Base-by-base conservation (phyloP, 37 sponge, comb jelly and placozoan genomes). In the Haliclona indistincta region DNA sequence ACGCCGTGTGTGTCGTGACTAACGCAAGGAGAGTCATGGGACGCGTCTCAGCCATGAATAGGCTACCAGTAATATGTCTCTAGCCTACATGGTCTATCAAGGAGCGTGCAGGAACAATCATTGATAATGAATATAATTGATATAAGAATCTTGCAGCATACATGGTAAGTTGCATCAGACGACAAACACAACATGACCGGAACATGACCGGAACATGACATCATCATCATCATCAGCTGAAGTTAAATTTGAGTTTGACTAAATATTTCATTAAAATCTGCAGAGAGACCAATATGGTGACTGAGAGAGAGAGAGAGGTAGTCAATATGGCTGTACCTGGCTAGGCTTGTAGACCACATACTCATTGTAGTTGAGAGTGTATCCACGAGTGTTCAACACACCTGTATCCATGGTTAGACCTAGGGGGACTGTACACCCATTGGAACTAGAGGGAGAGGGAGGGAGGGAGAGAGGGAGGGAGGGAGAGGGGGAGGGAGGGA, bases 341-440 rank as follows among this genome's bases (percentile, higher is more conserved):
- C 61, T 66, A 30, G 80, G 68, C 49, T 86, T 63, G 52, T 92
- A 93, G 53, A 88, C 86, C 10, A 88, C 76, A 55, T 68, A 93
- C 55, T 93, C 97, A 77, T 97, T 97, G 81, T 97, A 97, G 30
- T 94, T 91, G 41, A 97, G 90, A 1, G 93, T 97, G 74, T 97
- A 97, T 17, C 97, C 97, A 26, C 43, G n/a, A 5, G 92, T 83
- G 44, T 94, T 97, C 35, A 25, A 33, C 0, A 97, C 76, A 19
- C 82, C 86, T 20, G 98, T 88, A 53, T 91, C 74, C 0, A 79
- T 49, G 32, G 52, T 25, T 36, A 84, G 73, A 11, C 98, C 98
- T 26, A 94, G 65, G 4, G 94, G 98, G 0, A 97, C 93, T 36
- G 71, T 43, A 63, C 83, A 84, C 0, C 92, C 92, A 70, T 95